Conservation (phyloP, 2,797 vertebrate species). For the Cyclopterus lumpus region DNA sequence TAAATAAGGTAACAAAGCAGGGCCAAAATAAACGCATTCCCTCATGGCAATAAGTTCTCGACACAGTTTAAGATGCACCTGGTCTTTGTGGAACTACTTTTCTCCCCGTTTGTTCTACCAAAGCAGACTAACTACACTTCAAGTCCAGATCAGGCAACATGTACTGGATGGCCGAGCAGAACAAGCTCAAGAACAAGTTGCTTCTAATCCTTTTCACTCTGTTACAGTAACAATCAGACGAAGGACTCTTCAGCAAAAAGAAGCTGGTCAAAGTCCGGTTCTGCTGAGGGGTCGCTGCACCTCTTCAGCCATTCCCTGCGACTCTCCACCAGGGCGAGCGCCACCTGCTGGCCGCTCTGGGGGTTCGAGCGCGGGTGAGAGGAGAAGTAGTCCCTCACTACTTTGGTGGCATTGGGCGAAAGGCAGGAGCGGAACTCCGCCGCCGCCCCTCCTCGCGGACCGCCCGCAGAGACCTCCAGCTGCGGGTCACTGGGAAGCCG, state of each 20-base stretch:
- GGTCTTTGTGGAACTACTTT: too few species aligned
- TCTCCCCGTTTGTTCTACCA: background rate
- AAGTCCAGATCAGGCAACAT: too few species aligned
- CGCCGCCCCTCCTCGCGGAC: background rate
- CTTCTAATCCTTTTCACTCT: too few species aligned
- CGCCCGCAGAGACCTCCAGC: conserved; percentile 65
- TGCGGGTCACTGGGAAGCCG: conserved; percentile 68
- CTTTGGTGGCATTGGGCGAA: conserved; percentile 73
- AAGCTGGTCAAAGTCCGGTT: conserved; percentile 85
- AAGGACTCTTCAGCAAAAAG: conserved; percentile 87
- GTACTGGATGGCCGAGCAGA: background rate
- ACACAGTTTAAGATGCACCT: background rate
- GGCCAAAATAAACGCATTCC: background rate
- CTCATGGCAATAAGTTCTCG: conserved; percentile 23
- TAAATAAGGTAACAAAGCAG: background rate
- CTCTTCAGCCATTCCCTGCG: conserved; percentile 80
- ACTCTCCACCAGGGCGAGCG: conserved; percentile 74
- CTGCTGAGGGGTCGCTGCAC: conserved; percentile 82
- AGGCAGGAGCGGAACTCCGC: conserved; percentile 69
- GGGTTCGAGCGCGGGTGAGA: conserved; percentile 66
- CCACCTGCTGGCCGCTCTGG: conserved; percentile 79
- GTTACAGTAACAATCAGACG: conserved; percentile 59
- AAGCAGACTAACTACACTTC: background rate
- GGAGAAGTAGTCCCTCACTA: conserved; percentile 76
- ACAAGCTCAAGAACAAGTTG: too few species aligned